Conservation (phyloP, 2,113 vertebrate genomes). For the Ifrita kowaldi region DNA sequence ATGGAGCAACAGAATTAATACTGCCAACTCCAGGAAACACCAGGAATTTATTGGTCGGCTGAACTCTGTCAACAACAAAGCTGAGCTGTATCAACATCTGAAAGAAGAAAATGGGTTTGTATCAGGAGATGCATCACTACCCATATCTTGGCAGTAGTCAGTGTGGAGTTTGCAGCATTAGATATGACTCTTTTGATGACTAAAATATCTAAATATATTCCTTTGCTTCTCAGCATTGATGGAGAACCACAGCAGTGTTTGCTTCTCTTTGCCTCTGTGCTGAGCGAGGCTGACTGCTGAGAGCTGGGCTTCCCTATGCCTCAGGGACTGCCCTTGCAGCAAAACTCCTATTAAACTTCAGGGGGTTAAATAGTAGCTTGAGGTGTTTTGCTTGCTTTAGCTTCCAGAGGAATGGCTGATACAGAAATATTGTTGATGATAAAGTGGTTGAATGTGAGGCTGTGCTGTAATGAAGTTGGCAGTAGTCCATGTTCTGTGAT, state of each 20-base stretch:
- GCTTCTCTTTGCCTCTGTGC: neutral
- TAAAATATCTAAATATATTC: neutral
- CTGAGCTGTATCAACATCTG: conserved; percentile 94
- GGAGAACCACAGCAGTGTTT: neutral
- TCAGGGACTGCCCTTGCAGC: neutral
- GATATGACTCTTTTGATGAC: neutral
- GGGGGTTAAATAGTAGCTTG: neutral
- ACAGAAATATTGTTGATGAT: neutral
- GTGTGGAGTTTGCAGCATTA: neutral
- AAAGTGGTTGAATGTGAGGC: neutral
- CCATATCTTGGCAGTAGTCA: neutral
- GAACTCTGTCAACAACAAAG: conserved; percentile 91
- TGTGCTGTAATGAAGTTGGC: neutral
- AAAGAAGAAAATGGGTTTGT: conserved; percentile 97
- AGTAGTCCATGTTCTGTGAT: neutral
- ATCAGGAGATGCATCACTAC: neutral
- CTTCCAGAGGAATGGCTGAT: neutral
- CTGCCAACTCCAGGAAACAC: conserved; percentile 95
- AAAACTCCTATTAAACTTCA: neutral
- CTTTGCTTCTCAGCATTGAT: neutral
- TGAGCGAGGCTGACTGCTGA: neutral
- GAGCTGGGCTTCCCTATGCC: neutral
- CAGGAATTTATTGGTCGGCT: conserved; percentile 92
- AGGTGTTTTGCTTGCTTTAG: neutral
- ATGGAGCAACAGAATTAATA: conserved; percentile 94